Conservation (phyloP, 2,888 invertebrate species). For the Caenorhabditis macrosperma region DNA sequence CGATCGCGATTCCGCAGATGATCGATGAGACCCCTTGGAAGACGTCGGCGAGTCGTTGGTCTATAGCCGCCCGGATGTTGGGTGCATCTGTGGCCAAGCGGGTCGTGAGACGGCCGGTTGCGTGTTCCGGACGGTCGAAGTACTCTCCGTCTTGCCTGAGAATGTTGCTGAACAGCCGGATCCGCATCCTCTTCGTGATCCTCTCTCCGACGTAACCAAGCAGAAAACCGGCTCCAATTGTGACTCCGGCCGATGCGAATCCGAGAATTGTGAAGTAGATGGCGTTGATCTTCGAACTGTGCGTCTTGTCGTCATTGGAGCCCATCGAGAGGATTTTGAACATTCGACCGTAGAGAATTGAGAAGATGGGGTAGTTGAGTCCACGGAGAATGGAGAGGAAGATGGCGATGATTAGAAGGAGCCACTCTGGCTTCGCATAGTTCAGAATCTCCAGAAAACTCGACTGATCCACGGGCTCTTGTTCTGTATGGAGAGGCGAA, state of each 20-base stretch:
- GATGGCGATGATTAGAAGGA: constrained; percentile 60
- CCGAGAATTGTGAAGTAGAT: constrained; percentile 52
- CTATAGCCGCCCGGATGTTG: constrained; percentile 80
- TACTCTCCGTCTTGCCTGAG: constrained; percentile 81
- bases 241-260: constrained; percentile 32
- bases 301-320: constrained; percentile 30
- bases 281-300: constrained; percentile 37
- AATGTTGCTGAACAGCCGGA: constrained; percentile 81
- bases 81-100: constrained; percentile 81
- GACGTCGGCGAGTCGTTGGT: constrained; percentile 72
- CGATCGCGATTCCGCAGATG: constrained; percentile 67
- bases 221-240: constrained; percentile 57
- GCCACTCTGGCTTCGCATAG: constrained; percentile 63
- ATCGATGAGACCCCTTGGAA: constrained; percentile 67
- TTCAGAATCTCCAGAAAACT: constrained; percentile 65
- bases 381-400: constrained; percentile 68
- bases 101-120: constrained; percentile 80
- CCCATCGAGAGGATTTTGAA: constrained; percentile 59
- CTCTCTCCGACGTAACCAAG: constrained; percentile 64
- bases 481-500: constrained; percentile 18
- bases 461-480: constrained; percentile 60
- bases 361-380: constrained; percentile 70
- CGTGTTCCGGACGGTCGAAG: constrained; percentile 81
- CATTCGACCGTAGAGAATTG: constrained; percentile 74
- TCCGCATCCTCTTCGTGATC: constrained; percentile 72